Percentiles rank a stretch among this genome's conserved stretches.
phyloP scores from a whole-genome alignment of 2,797 vertebrate genomes.

The Halcyon smyrnensis region DNA sequence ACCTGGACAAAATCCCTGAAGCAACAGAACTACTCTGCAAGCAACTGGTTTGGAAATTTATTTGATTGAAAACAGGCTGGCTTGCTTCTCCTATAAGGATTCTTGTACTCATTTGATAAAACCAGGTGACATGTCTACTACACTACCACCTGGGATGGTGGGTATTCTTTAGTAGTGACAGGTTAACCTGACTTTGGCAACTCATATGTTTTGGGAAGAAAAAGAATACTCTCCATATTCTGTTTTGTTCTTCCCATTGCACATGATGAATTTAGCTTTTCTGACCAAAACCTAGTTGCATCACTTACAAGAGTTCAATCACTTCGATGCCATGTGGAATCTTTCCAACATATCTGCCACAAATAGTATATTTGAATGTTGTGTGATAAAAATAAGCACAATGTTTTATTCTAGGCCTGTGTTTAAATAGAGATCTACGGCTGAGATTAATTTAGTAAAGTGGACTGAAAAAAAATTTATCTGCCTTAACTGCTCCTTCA shows the following conservation, averaged over 20 bases:
- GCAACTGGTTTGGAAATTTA: background rate
- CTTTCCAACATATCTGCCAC: background rate
- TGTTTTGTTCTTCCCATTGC: background rate
- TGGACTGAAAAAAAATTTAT: background rate
- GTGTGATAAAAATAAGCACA: background rate
- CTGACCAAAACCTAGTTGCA: background rate
- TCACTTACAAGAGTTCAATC: background rate
- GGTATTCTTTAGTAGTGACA: background rate
- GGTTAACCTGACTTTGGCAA: background rate
- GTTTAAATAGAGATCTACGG: background rate
- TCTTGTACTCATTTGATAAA: background rate
- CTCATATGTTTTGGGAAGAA: background rate
- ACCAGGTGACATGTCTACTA: background rate
- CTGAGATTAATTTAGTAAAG: background rate
- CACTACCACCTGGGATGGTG: background rate
- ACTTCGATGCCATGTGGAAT: background rate
- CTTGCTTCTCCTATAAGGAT: background rate
- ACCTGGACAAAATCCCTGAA: background rate
- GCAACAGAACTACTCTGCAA: fast-evolving
- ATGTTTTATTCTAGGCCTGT: background rate
- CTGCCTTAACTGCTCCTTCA: background rate
- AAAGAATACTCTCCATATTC: background rate
- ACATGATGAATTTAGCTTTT: background rate
- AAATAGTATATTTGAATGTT: background rate
- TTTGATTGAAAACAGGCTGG: background rate